These are phyloP conservation scores for Sicus ferrugineus DNA, from an alignment of 2,888 invertebrate species.

Conservation along the genomic window DNA sequence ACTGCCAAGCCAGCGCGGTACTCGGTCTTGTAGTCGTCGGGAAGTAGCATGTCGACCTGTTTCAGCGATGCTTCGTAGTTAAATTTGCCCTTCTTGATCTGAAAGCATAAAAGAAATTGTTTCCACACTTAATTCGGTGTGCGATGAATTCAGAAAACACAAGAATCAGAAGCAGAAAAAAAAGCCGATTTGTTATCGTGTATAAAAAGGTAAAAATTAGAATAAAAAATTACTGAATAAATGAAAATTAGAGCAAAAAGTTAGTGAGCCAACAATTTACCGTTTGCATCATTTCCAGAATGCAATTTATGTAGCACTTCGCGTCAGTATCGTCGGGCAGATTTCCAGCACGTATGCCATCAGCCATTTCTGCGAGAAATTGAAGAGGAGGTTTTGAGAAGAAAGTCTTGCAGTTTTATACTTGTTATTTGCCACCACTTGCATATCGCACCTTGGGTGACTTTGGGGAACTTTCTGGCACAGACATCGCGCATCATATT, in stretches of 20 bases:
- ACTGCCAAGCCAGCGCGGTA: slow-evolving; percentile 50
- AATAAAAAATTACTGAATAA: background rate
- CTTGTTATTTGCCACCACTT: background rate
- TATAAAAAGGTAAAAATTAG: background rate
- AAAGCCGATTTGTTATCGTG: background rate
- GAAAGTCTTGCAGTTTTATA: background rate
- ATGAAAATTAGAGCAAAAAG: background rate
- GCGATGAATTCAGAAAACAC: background rate
- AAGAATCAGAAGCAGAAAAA: no score
- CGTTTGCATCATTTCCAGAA: slow-evolving; percentile 67
- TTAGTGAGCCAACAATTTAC: no score
- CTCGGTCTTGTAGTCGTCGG: slow-evolving; percentile 56
- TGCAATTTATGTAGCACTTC: slow-evolving; percentile 68
- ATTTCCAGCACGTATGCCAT: slow-evolving; percentile 52
- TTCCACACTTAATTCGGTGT: background rate
- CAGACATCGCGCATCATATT: slow-evolving; percentile 73
- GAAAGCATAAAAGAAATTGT: background rate
- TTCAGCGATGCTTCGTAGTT: slow-evolving; percentile 57
- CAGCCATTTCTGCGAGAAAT: slow-evolving; percentile 51
- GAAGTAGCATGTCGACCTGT: slow-evolving; percentile 61
- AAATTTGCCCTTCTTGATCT: slow-evolving; percentile 64
- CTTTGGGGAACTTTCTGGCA: slow-evolving; percentile 68
- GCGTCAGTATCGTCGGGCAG: slow-evolving; percentile 57
- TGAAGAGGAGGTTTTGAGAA: no score
- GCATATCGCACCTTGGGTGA: slow-evolving; percentile 42